Base-by-base conservation (phyloP, 2,113 vertebrate species). In the Percina caprodes region DNA sequence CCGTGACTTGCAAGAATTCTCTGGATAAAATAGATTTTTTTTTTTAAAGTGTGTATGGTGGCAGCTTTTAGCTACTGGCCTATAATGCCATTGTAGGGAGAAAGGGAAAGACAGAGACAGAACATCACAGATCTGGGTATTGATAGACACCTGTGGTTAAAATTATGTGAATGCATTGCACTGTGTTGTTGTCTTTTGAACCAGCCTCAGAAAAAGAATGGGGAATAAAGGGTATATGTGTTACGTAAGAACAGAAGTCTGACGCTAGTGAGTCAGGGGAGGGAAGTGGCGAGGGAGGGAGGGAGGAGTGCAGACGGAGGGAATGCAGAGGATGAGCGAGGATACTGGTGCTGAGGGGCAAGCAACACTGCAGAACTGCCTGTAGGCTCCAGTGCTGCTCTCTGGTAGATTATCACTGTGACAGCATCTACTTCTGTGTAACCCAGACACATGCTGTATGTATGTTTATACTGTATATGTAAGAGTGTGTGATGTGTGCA, bases 311-410 rank as follows among this genome's bases (percentile, higher is more conserved):
- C 63, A 86, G 78, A 78, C 39, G 30, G 54, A 75, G 78, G 87
- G 72, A 79, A 83, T 45, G 84, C 86, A 90, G 86, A 90, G 80
- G 78, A 91, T 83, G 80, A 89, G 84, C 70, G 90, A 82, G 76
- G 89, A 84, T 72, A 48, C 23, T 15, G 62, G 46, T 1, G 33
- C 60, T 9, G 13, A 71, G 77, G n/a, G 77, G 55, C n/a, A 35
- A 81, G 80, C 59, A 78, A 21, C 76, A 74, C 86, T 87, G 85
- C 88, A 88, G 81, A 90, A 68, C 74, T 45, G 51, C 63, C 81
- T 63, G 48, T 52, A 62, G 59, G 60, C 68, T 85, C 55, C 58
- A 52, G 76, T 58, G 72, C 70, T 67, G 63, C 78, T 63, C 69
- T 62, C 48, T 82, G 58, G 49, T 55, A 78, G 82, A 85, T 66